Base-by-base conservation (phyloP, 2,888 invertebrate species). In the Platerodrilus igneus region DNA sequence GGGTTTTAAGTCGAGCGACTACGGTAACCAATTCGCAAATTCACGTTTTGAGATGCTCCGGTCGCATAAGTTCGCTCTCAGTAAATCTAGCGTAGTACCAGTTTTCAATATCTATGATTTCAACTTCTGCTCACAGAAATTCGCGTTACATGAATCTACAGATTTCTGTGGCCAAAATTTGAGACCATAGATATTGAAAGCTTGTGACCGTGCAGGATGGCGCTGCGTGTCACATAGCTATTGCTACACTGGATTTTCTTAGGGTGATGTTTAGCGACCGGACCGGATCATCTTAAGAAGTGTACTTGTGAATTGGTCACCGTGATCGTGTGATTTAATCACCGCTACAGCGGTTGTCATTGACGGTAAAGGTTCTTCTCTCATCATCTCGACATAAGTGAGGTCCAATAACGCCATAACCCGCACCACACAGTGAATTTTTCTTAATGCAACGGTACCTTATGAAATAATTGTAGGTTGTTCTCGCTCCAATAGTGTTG, bases 371-470 rank as follows among this genome's bases (percentile, higher is more conserved):
- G 42, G 58, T 49, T 29, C 47, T 48, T 61, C 37, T 64, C 48
- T 47, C 60, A 58, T 37, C 30, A 35, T 35, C 21, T 37, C 22
- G 16, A 10, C 30, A 30, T 16, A 25, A 37, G 20, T 29, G 34
- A 33, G 33, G 31, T 27, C 32, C 26, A n/a, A 39, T 33, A 10
- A 39, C 10, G 19, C 27, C 56, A 59, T 46, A 64, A 59, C 42
- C 56, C 58, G 37, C 60, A 63, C 55, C 62, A 63, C 55, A 59
- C 59, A 47, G 35, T 61, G 18, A 55, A 41, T 51, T 48, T 55
- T 54, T 56, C 46, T 40, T 58, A 53, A 56, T 58, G 54, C 47
- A 62, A 48, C 40, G 46, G 53, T 45, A 41, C 51, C 35, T 60
- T 55, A 22, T 48, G 29, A 45, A 52, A 45, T 34, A 29, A 50